phyloP scores from a whole-genome alignment of 2,888 invertebrate species.

The Eurois occulta region DNA sequence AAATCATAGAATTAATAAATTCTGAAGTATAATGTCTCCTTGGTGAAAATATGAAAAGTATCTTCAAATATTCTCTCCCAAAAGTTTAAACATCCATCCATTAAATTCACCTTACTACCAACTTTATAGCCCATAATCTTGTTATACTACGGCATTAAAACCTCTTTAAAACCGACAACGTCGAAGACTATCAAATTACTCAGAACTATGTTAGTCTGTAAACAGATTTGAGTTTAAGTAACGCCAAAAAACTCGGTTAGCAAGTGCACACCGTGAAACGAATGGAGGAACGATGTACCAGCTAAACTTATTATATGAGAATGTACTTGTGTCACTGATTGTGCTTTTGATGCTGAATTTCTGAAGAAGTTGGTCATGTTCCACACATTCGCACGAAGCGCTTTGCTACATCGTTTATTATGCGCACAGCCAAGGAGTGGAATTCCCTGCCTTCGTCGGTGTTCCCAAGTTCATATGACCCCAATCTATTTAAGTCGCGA shows the following conservation, averaged over 20 bases:
- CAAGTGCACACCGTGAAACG: slow-evolving; percentile 73
- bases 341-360: slow-evolving; percentile 54
- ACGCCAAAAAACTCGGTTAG: slow-evolving; percentile 81
- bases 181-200: slow-evolving; percentile 62
- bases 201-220: slow-evolving; percentile 60
- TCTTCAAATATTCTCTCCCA: not conserved
- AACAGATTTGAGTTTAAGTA: slow-evolving; percentile 74
- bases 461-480: too few species aligned
- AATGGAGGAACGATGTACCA: slow-evolving; percentile 86
- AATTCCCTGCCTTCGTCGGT: too few species aligned
- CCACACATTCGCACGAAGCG: too few species aligned
- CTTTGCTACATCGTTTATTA: too few species aligned
- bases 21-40: not conserved
- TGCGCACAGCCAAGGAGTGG: too few species aligned
- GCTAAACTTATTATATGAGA: slow-evolving; percentile 83
- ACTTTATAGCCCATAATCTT: slow-evolving; percentile 27
- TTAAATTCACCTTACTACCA: not conserved
- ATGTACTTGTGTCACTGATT: slow-evolving; percentile 50
- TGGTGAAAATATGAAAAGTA: too few species aligned
- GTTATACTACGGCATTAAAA: slow-evolving; percentile 29
- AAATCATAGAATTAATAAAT: too few species aligned
- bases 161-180: slow-evolving; percentile 24
- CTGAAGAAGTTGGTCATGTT: not conserved
- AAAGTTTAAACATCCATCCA: not conserved
- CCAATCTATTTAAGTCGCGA: too few species aligned